These are phyloP conservation scores for Apamea sordens DNA, from an alignment of 2,888 invertebrate species.

Conservation along the genomic window DNA sequence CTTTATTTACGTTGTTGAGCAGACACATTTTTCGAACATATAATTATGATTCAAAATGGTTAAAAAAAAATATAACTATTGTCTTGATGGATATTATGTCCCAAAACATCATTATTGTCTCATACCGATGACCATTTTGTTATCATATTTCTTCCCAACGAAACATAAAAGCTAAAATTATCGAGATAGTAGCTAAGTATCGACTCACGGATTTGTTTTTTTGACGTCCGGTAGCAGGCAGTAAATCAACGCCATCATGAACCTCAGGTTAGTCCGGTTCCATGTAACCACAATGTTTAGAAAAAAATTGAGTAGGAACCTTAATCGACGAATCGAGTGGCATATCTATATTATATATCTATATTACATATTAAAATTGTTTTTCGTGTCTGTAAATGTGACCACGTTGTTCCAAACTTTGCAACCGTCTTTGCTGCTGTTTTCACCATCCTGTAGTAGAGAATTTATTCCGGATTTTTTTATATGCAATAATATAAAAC, in stretches of 20 bases:
- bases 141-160: neutral
- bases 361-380: neutral
- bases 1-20: no score
- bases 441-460: neutral
- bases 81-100: neutral
- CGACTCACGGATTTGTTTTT: slow-evolving; percentile 13
- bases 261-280: neutral
- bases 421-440: neutral
- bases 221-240: slow-evolving; percentile 28
- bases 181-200: slow-evolving; percentile 2
- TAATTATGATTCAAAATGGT: no score
- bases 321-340: slow-evolving; percentile 12
- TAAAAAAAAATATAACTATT: neutral
- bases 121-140: neutral
- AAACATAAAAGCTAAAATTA: neutral
- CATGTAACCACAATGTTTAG: slow-evolving; percentile 41
- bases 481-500: neutral
- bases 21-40: no score
- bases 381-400: neutral
- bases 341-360: neutral
- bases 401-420: neutral
- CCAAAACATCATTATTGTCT: no score
- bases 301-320: slow-evolving; percentile 37
- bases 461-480: neutral
- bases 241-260: slow-evolving; percentile 15